Base-by-base conservation (phyloP, 2,797 vertebrate genomes). In the Macroramphosus scolopax region DNA sequence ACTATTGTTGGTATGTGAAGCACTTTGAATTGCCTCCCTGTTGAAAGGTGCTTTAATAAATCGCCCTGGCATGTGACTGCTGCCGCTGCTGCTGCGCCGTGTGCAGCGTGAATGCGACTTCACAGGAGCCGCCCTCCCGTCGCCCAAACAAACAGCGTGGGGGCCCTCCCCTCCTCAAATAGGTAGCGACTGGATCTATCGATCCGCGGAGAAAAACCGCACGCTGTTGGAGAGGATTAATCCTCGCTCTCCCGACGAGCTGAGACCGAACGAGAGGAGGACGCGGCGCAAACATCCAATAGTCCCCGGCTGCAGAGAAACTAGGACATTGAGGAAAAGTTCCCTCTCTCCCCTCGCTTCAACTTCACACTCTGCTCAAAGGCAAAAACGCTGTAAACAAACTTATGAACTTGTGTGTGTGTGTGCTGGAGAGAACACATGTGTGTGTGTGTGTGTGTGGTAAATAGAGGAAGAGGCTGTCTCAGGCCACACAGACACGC, bases 111-210 rank as follows among this genome's bases (percentile, higher is more conserved):
- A 64, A 74, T 31, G 33, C 44, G 47, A 10, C 60, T 44, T 77
- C 58, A 40, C 59, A 51, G 64, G 47, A 41, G 38, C 52, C 38
- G 72, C 51, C 57, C 66, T 62, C 59, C 51, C 2, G 14, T 59
- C 18, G 17, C 58, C 70, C 73, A 79, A 81, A 83, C 79, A 84
- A 79, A 82, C 79, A 78, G 63, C 12, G 34, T 49, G 66, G 49
- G 13, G 57, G 63, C 60, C 59, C n/a, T n/a, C 75, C 77, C 68
- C 42, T 64, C 6, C 52, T 73, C 46, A 74, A 79, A 81, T 44
- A 60, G 55, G 59, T 14, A 62, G 48, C 8, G 13, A 72, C 64
- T 62, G 63, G 51, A 72, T 63, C 53, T 61, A 84, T 87, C 22
- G 82, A 86, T 82, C 67, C 1, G 20, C 45, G n/a, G n/a, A 22